A percentile compares a stretch with the other conserved stretches of the same genome.
Conservation (phyloP, 2,113 vertebrate species). For the Platichthys flesus region DNA sequence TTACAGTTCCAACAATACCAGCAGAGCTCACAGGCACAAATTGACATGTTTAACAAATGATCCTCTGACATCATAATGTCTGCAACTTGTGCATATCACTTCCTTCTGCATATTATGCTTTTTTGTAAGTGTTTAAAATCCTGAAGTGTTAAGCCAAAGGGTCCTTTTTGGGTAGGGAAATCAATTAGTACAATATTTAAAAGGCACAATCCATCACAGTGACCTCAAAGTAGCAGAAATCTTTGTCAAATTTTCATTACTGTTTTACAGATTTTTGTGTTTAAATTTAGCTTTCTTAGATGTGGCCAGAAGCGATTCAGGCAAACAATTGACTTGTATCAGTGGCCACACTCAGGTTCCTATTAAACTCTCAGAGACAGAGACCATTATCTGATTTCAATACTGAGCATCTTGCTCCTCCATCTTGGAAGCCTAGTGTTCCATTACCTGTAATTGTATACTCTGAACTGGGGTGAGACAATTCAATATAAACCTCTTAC, state of each 20-base stretch:
- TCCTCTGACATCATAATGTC: too few species aligned
- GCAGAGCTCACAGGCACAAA: too few species aligned
- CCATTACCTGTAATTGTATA: constrained; percentile 75
- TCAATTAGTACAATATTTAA: too few species aligned
- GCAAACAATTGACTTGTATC: constrained; percentile 6
- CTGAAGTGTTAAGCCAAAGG: too few species aligned
- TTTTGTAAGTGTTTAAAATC: too few species aligned
- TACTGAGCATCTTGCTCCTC: constrained; percentile 52
- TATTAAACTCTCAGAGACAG: constrained; percentile 38
- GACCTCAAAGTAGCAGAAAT: not conserved
- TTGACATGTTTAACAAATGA: too few species aligned
- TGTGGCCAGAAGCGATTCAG: constrained; percentile 8
- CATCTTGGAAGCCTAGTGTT: constrained; percentile 46
- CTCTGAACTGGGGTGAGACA: constrained; percentile 45
- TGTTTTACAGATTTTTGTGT: too few species aligned
- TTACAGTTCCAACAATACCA: too few species aligned
- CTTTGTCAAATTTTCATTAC: not conserved
- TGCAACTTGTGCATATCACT: too few species aligned
- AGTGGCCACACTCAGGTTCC: constrained; percentile 33
- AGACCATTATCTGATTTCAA: constrained; percentile 52
- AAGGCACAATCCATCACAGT: not conserved
- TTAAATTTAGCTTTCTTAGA: too few species aligned
- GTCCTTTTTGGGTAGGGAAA: not conserved
- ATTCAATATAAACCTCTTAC: constrained; percentile 58
- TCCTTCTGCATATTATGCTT: too few species aligned